A percentile compares a stretch with the other conserved stretches of the same genome.
These are phyloP conservation scores for Ceratoteleas bidentatus DNA, from an alignment of 1,140 invertebrate species.

Conservation along the genomic window DNA sequence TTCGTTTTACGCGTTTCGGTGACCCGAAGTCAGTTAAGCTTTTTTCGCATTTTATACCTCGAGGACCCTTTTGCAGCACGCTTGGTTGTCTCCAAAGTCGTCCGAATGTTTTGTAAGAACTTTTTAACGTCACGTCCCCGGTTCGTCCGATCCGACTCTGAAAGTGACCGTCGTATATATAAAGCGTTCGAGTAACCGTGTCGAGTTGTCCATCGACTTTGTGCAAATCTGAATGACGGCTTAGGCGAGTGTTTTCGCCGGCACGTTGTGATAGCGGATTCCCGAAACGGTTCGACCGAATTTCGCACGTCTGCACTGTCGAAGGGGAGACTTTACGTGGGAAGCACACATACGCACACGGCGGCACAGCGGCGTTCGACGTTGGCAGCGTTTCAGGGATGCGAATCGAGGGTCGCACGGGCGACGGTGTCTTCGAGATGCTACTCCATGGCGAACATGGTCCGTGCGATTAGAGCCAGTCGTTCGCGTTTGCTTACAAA, in stretches of 20 bases:
- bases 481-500: constrained; percentile 50
- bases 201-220: background rate
- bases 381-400: constrained; percentile 32
- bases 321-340: background rate
- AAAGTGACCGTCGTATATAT: constrained; percentile 13
- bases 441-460: constrained; percentile 6
- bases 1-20: too few relatives aligned
- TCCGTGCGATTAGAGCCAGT: constrained; percentile 19
- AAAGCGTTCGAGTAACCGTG: background rate
- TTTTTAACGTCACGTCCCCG: background rate
- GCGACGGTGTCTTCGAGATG: constrained; percentile 11
- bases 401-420: background rate
- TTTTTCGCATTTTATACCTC: too few relatives aligned
- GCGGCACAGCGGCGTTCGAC: constrained; percentile 40
- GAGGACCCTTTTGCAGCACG: too few relatives aligned
- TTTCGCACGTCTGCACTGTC: too few relatives aligned
- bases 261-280: too few relatives aligned
- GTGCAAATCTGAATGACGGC: background rate
- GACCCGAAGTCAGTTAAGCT: too few relatives aligned
- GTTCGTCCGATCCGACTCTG: background rate
- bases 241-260: too few relatives aligned
- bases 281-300: too few relatives aligned
- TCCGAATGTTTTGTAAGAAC: too few relatives aligned
- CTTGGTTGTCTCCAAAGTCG: too few relatives aligned
- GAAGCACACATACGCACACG: constrained; percentile 5